phyloP scores from a whole-genome alignment of 2,113 vertebrate species.

The Thymallus thymallus region DNA sequence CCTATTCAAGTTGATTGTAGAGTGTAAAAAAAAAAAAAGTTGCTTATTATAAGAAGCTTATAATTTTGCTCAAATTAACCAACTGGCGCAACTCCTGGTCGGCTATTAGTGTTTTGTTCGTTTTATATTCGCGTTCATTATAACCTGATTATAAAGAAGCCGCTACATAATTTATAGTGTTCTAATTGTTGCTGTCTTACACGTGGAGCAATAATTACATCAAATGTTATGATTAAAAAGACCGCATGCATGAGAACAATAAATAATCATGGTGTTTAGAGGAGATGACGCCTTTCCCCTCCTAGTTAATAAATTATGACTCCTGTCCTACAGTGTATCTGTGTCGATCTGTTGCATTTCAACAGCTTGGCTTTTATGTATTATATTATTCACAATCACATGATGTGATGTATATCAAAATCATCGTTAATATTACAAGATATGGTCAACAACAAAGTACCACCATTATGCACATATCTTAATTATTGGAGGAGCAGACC shows the following conservation, averaged over 20 bases:
- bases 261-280: slow-evolving; percentile 59
- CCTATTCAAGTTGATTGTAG: neutral
- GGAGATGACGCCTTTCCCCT: slow-evolving; percentile 7
- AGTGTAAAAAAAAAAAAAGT: neutral
- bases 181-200: slow-evolving; percentile 62
- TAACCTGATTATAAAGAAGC: neutral
- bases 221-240: slow-evolving; percentile 69
- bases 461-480: neutral
- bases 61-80: neutral
- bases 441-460: neutral
- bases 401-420: neutral
- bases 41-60: neutral
- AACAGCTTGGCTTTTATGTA: neutral
- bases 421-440: neutral
- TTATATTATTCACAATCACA: neutral
- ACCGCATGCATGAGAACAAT: slow-evolving; percentile 54
- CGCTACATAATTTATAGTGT: slow-evolving; percentile 34
- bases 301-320: slow-evolving; percentile 22
- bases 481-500: no score
- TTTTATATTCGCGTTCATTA: no score
- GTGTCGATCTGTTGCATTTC: neutral
- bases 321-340: neutral
- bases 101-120: neutral
- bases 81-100: neutral
- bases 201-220: slow-evolving; percentile 77